Percentiles rank a stretch among this genome's conserved stretches.
Evolutionary conservation across 2,113 vertebrate genomes (phyloP).

Genomic region (Callorhinus ursinus): DNA sequence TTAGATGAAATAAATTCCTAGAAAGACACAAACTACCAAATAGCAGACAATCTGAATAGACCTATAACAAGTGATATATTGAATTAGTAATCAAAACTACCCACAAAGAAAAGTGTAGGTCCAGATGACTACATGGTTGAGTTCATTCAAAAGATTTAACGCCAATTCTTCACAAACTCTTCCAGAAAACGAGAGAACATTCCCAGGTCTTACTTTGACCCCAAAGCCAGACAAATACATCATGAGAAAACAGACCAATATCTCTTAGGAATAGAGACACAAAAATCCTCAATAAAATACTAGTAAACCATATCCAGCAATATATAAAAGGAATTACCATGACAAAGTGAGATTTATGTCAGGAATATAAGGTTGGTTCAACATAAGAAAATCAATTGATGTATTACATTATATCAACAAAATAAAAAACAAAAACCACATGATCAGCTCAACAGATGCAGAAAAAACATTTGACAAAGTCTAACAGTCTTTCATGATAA

Average conservation of each 20-base stretch:
- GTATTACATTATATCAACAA: background rate
- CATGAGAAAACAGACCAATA: background rate
- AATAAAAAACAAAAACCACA: background rate
- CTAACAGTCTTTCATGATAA: background rate
- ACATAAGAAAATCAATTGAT: background rate
- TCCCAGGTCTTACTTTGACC: background rate
- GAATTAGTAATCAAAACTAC: background rate
- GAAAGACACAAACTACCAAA: background rate
- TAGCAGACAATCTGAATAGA: background rate
- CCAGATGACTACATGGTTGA: background rate
- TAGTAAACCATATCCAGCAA: background rate
- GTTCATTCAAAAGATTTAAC: background rate
- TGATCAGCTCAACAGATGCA: background rate
- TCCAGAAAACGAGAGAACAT: background rate
- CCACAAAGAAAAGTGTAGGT: background rate
- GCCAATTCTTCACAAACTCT: background rate
- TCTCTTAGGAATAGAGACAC: background rate
- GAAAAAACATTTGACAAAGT: conserved; percentile 15
- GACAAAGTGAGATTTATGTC: background rate
- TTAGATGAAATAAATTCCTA: background rate
- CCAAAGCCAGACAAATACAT: background rate
- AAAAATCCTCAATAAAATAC: background rate
- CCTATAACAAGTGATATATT: background rate
- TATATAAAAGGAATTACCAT: background rate
- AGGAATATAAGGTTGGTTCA: background rate